These are phyloP conservation scores for Pterocles burchelli DNA, from an alignment of 2,113 vertebrate species.

Conservation along the genomic window DNA sequence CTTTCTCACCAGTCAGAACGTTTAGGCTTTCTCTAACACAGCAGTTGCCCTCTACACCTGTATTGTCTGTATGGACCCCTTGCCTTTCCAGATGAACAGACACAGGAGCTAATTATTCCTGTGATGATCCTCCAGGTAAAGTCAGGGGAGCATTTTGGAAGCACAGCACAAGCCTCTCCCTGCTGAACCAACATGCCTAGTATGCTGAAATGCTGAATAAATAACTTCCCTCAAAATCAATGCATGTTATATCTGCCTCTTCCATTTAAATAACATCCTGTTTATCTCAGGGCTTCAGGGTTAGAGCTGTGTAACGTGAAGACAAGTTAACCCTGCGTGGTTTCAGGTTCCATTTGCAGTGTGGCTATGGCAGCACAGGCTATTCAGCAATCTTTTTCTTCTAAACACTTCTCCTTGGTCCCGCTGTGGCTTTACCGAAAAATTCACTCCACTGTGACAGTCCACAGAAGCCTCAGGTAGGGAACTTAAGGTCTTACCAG, in stretches of 20 bases:
- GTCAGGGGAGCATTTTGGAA: neutral
- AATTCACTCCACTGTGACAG: neutral
- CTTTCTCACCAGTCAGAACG: neutral
- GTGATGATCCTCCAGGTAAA: neutral
- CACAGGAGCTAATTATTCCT: conserved; percentile 30
- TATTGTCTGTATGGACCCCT: conserved; percentile 22
- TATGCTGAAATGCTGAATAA: conserved; percentile 7
- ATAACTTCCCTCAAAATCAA: neutral
- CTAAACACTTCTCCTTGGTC: neutral
- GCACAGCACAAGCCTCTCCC: neutral
- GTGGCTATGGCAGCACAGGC: neutral
- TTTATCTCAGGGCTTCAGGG: neutral
- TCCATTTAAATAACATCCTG: neutral
- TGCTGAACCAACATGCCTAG: neutral
- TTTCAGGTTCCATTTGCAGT: neutral
- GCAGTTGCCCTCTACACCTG: conserved; percentile 28
- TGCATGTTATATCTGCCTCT: neutral
- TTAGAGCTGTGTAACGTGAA: neutral
- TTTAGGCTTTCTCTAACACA: neutral
- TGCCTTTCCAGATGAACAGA: conserved; percentile 34
- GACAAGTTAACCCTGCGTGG: neutral
- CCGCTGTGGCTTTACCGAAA: neutral
- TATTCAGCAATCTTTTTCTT: neutral
- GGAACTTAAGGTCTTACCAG: neutral
- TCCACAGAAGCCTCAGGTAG: neutral